Evolutionary conservation across 2,888 invertebrate species (phyloP).

Genomic region (Drosophila recens): DNA sequence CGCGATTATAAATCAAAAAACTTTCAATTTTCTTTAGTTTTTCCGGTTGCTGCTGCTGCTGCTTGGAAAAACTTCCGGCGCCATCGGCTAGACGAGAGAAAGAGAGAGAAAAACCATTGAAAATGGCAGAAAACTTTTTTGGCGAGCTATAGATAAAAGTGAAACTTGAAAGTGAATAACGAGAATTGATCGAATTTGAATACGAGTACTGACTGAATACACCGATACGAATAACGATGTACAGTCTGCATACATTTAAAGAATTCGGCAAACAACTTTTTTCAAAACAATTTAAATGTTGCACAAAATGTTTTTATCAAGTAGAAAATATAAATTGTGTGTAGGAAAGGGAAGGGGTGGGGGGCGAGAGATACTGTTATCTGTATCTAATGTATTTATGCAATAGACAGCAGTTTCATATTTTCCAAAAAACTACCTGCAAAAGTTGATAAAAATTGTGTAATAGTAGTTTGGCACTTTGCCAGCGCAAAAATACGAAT

Average conservation of each 20-base stretch:
- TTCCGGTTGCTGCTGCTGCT: conserved; percentile 29
- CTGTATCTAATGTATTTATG: conserved; percentile 60
- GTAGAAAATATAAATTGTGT: conserved; percentile 9
- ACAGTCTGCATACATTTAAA: conserved; percentile 23
- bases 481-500: conserved; percentile 37
- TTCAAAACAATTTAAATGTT: conserved; percentile 16
- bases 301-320: conserved; percentile 31
- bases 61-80: conserved; percentile 52
- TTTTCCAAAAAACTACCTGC: conserved; percentile 34
- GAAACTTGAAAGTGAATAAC: conserved; percentile 57
- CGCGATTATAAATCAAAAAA: conserved; percentile 70
- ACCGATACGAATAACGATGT: conserved; percentile 41
- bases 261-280: neutral
- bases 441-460: conserved; percentile 47
- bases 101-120: conserved; percentile 27
- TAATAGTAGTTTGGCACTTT: conserved; percentile 61
- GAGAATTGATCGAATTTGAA: conserved; percentile 65
- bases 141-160: conserved; percentile 54
- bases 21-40: conserved; percentile 65
- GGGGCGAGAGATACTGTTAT: conserved; percentile 3
- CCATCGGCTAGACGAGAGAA: conserved; percentile 64
- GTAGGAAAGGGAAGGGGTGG: neutral
- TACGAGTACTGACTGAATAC: conserved; percentile 22
- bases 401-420: conserved; percentile 53
- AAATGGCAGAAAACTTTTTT: conserved; percentile 46